These are phyloP conservation scores for Ciconia boyciana DNA, from an alignment of 2,113 vertebrate genomes.

Conservation along the genomic window DNA sequence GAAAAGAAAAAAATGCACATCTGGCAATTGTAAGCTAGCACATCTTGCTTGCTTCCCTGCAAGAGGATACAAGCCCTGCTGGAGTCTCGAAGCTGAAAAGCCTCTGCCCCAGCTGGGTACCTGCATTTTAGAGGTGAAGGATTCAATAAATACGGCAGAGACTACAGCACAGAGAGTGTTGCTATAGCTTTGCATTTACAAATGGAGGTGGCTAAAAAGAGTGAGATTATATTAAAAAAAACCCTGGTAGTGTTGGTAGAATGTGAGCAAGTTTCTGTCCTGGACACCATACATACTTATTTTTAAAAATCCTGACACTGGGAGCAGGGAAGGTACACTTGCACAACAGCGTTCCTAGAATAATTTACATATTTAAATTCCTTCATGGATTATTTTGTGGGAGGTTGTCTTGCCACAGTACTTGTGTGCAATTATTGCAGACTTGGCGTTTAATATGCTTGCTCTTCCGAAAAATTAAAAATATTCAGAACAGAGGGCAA, in stretches of 20 bases:
- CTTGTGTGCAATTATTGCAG: background rate
- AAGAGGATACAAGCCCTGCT: background rate
- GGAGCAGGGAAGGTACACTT: background rate
- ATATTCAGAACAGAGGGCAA: conserved; percentile 48
- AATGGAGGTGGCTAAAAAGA: background rate
- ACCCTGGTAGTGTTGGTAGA: background rate
- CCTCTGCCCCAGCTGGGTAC: background rate
- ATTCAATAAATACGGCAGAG: background rate
- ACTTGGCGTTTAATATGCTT: background rate
- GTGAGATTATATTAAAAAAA: background rate
- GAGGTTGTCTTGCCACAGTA: background rate
- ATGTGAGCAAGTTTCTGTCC: background rate
- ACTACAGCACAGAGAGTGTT: accelerated
- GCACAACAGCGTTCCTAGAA: conserved; percentile 22
- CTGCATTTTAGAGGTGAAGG: background rate
- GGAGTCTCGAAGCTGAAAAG: background rate
- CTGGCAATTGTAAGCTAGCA: background rate
- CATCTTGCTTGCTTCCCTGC: background rate
- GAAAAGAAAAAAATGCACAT: background rate
- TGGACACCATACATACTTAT: background rate
- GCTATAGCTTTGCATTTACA: background rate
- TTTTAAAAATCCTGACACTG: background rate
- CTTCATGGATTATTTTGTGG: background rate
- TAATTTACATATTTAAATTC: conserved; percentile 39
- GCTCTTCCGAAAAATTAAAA: conserved; percentile 20